Evolutionary conservation across 2,888 invertebrate species (phyloP), one percentile per base, ranked within the genome.

Genomic region (Parnassius glacialis): DNA sequence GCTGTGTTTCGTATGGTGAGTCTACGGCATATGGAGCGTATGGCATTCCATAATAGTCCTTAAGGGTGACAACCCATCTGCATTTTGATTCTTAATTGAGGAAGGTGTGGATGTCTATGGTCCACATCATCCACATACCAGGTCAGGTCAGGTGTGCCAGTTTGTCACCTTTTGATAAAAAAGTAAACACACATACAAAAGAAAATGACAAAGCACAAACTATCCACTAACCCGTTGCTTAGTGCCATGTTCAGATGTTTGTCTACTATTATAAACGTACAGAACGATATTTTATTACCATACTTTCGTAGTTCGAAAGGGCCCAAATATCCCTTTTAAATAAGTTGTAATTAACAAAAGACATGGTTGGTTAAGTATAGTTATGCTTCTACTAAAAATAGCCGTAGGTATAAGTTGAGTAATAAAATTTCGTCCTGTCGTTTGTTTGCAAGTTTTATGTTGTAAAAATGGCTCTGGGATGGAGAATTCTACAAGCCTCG

Each of bases 361-460:
- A 56, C 48, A 57, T 10, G 11, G 42, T 41, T 43, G 43, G 16
- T 12, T 48, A 52, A 44, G 16, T 1, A 12, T 20, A 54, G 59
- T 52, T 41, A 45, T 52, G 59, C 53, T 59, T 47, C 20, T 59
- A 53, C 45, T 53, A 47, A 47, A 45, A 25, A 47, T 53, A 53
- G 44, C 16, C 41, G 13, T 47, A 52, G 52, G 45, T 34, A 12
- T 45, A 45, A n/a, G 12, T 11, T 11, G 9, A 9, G 48, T 48
- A 13, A 9, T 48, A 13, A 13, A 13, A 48, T n/a, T 9, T 48
- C 13, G 10, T 11, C 48, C 48, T 13, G 45, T 45, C 11, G 11
- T 11, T 7, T 45, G 10, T 48, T 48, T 1, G 48, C 11, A 13
- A 48, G 7, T 13, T 12, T 45, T 45, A 45, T 45, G n/a, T 48